Base-by-base conservation (phyloP, 2,113 vertebrate genomes). In the Arizona elegans region DNA sequence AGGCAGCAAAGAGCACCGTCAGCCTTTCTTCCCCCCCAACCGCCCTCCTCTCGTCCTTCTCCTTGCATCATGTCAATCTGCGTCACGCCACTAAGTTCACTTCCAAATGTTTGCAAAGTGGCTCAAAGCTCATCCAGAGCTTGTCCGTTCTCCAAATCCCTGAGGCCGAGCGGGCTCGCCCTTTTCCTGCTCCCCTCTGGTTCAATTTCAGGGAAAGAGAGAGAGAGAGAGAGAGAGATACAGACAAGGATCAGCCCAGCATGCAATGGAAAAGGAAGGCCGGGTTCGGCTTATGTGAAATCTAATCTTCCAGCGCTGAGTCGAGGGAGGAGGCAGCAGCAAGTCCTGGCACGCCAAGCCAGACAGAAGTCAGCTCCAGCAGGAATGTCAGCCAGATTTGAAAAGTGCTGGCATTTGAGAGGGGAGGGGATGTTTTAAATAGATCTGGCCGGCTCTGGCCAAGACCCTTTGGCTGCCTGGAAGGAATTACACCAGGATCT, bases 341-440 rank as follows among this genome's bases (percentile, higher is more conserved):
- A 50, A 94, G 97, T 89, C 94, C 92, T 21, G 93, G 94, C 96
- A 90, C 0, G 88, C 93, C 6, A 86, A 8, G 58, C 21, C 50
- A 0, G 92, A 91, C 54, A 10, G 89, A 0, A n/a, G 85, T 52
- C 4, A 2, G 91, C 91, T 95, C 93, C 86, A 33, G 5, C 86
- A 94, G 95, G 95, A 92, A 0, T 6, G 1, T 2, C 5, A 70
- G 91, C 96, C 95, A 93, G 89, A 24, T 91, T 0, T 19, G 2
- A 21, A 91, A 92, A 0, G 54, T 0, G 2, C 85, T 88, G 96
- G 95, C 93, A 96, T 94, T 93, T 54, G 62, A 81, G 89, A 91
- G 89, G 1, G 92, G 47, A 38, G 55, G 88, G 95, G 21, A 90
- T 26, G 86, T 95, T 93, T 97, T 96, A 94, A 94, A 96, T 95